Percentiles rank a stretch among this genome's conserved stretches.
Evolutionary conservation across 2,797 vertebrate species (phyloP).

Genomic region (Sebastes hubbsi): DNA sequence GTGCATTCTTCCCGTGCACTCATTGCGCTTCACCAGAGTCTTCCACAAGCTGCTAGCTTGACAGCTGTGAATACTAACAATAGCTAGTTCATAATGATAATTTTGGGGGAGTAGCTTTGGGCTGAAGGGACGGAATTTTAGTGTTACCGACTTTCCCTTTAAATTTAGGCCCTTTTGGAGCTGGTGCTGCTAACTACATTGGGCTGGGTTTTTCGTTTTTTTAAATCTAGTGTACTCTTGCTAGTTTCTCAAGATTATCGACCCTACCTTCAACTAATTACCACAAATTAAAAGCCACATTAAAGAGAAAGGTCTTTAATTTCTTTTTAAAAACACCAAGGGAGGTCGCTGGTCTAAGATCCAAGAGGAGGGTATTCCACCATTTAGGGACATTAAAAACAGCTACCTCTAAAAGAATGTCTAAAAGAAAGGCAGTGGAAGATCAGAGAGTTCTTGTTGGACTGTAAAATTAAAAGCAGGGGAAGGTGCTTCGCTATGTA

Average conservation of each 20-base stretch:
- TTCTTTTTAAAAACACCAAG: not conserved
- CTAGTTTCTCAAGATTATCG: too few relatives aligned
- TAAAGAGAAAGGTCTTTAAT: not conserved
- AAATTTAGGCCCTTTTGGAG: too few relatives aligned
- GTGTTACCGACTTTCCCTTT: too few relatives aligned
- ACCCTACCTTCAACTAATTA: not conserved
- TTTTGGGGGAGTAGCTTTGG: too few relatives aligned
- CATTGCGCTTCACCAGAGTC: too few relatives aligned
- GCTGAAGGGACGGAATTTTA: too few relatives aligned
- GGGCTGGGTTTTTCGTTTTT: too few relatives aligned
- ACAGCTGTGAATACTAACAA: too few relatives aligned
- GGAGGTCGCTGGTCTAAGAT: not conserved
- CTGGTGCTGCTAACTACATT: rapidly evolving
- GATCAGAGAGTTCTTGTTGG: not conserved
- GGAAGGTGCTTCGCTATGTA: not conserved
- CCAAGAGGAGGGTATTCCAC: not conserved
- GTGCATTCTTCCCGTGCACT: too few relatives aligned
- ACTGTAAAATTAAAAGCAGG: not conserved
- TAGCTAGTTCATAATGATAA: too few relatives aligned
- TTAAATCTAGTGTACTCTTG: too few relatives aligned
- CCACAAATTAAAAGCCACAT: not conserved
- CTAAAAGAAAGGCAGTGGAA: not conserved
- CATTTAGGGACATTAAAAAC: not conserved
- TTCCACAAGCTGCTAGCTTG: rapidly evolving
- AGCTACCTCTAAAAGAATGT: not conserved